Base-by-base conservation (phyloP, 2,888 invertebrate genomes). In the Drosophila merina region DNA sequence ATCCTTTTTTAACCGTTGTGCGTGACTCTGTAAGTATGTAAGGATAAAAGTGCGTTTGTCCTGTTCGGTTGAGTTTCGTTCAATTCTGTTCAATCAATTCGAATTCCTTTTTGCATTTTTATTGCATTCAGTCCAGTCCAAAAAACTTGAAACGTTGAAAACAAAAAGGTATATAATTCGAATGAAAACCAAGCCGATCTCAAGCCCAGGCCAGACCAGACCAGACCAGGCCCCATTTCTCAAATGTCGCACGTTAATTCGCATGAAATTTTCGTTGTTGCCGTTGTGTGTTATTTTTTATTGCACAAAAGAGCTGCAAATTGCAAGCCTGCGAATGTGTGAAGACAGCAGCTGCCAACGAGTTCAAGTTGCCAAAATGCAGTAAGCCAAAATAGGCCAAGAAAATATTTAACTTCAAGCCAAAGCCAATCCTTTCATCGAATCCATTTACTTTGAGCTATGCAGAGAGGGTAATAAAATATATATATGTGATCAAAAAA, bases 1-100 rank as follows among this genome's bases (percentile, higher is more conserved):
- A 8, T 33, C 1, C 5, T 10, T 36, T 38, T 20, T 60, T 67
- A 26, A 40, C 40, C 57, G 33, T 64, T 58, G 52, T 58, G 73
- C 60, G 51, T 55, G 30, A 47, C 68, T 57, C 51, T 68, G 52
- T 73, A 55, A 50, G 51, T 62, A 28, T 54, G 45, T 38, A 42
- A 50, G 31, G 42, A 40, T 38, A 42, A 50, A 30, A 14, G 57
- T 28, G 55, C 42, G 48, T 54, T 44, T 54, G 62, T 60, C 47
- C 55, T 48, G 51, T 14, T 25, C 59, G 47, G 40, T 36, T 48
- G 42, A 33, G 45, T 44, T 25, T 40, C 9, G 59, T 73, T 72
- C 72, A 87, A 81, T 85, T 25, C 47, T 10, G 67, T 73, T 74
- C 72, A 82, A 87, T 87, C 88, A 87, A 74, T 76, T 81, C 66